Conservation (phyloP, 2,113 vertebrate genomes). For the Daubentonia madagascariensis region DNA sequence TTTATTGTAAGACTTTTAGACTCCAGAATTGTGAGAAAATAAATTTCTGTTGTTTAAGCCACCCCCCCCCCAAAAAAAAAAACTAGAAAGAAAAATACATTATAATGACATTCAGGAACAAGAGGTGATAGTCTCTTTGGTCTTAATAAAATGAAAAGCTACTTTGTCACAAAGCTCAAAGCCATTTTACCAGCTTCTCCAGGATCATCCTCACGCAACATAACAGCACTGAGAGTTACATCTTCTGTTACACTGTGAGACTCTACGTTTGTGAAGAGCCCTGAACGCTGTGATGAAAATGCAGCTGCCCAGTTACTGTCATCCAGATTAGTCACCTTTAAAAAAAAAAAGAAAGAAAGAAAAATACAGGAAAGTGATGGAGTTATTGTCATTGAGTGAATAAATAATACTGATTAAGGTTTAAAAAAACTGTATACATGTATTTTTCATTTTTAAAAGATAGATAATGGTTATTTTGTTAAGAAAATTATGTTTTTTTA, state of each 20-base stretch:
- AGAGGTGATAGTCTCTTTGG: not conserved
- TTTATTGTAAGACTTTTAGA: not conserved
- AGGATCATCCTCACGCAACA: conserved; percentile 95
- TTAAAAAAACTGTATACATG: not conserved
- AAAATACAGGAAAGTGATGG: not conserved
- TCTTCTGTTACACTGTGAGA: conserved; percentile 87
- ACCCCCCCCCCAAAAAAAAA: not conserved
- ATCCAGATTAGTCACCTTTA: conserved; percentile 86
- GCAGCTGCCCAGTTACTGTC: conserved; percentile 91
- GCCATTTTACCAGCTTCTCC: conserved; percentile 91
- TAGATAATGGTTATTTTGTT: not conserved
- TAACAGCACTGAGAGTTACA: conserved; percentile 89
- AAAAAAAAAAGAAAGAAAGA: conserved; percentile 16
- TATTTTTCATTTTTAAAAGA: conserved; percentile 38
- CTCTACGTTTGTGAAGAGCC: conserved; percentile 82
- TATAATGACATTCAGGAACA: not conserved
- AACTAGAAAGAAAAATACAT: not conserved
- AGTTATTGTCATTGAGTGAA: not conserved
- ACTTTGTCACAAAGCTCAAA: not conserved
- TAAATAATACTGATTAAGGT: not conserved
- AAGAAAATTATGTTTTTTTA: not conserved
- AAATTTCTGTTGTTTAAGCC: not conserved
- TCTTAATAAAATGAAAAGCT: not conserved
- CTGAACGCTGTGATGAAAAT: conserved; percentile 84
- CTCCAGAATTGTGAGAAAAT: not conserved